These are phyloP conservation scores for Sinonovacula constricta DNA, from an alignment of 1,140 invertebrate genomes.

Conservation along the genomic window DNA sequence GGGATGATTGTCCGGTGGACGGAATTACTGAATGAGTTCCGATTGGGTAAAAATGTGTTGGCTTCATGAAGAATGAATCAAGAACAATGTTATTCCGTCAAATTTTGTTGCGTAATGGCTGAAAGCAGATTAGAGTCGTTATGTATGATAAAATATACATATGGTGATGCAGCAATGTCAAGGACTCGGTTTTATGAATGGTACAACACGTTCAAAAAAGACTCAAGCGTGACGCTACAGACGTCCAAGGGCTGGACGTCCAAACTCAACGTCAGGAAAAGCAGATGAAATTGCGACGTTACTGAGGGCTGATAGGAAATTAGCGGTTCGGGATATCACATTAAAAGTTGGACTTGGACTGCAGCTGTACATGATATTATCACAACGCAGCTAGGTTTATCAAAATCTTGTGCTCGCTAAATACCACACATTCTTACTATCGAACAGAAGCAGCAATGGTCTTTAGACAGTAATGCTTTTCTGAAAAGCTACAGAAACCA, in stretches of 20 bases:
- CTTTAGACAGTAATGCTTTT: background rate
- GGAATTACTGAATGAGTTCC: too few species aligned
- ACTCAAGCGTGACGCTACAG: background rate
- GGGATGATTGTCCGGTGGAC: too few species aligned
- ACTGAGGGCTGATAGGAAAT: constrained; percentile 10
- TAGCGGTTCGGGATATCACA: background rate
- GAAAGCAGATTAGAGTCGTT: background rate
- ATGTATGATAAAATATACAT: background rate
- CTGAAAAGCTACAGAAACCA: constrained; percentile 13
- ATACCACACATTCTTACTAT: constrained; percentile 5
- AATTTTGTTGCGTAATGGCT: constrained; percentile 1
- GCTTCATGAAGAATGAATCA: background rate
- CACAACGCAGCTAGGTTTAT: constrained; percentile 15
- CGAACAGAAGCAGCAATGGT: constrained; percentile 15
- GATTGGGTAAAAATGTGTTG: too few species aligned
- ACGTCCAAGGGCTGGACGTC: background rate
- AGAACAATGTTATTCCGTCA: constrained; percentile 10
- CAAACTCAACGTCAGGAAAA: background rate
- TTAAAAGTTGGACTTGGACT: constrained; percentile 9
- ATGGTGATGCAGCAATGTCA: background rate
- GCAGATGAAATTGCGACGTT: constrained; percentile 8
- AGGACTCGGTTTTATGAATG: constrained; percentile 6
- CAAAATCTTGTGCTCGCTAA: constrained; percentile 17
- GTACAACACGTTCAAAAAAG: constrained; percentile 6
- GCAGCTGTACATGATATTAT: constrained; percentile 4